Base-by-base conservation (phyloP, 1,140 invertebrate genomes). In the Achatina immaculata region DNA sequence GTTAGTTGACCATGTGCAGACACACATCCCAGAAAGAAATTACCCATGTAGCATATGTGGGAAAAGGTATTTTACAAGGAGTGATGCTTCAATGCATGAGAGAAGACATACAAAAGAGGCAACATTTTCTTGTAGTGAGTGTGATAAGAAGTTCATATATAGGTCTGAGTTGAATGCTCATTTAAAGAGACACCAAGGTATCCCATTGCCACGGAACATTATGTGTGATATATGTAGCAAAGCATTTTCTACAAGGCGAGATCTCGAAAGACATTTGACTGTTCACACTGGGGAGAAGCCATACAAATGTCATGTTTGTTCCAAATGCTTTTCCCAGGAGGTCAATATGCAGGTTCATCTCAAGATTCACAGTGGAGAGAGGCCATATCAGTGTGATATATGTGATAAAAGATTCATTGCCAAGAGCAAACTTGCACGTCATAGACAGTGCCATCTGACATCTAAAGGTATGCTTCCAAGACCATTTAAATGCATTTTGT, bases 241-340 rank as follows among this genome's bases (percentile, higher is more conserved):
- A 42, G 2, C 16, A 19, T 71, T 71, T 31, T 24, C 36, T 28
- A 40, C 36, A 7, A 40, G 38, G 36, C 2, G 68, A 40, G 38
- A 71, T 31, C 38, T 71, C 24, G 24, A 40, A 9, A 24, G 36
- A 42, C 68, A 71, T 45, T 9, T 28, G 19, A 71, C 36, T 21
- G 72, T 74, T 1, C 72, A 74, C 21, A 74, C 43, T 34, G 72
- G 72, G 31, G 72, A 74, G n/a, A 45, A 51, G 45, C 72, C 72
- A 11, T 74, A 74, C 34, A 55, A 51, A 31, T 74, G 72, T 43
- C 43, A 45, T 24, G 19, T 74, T 16, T 74, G 72, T 74, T 16
- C 11, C 11, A 51, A 51, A 36, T 16, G 48, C 24, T 74, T 74
- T 51, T n/a, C 28, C 31, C 40, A 74, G 28, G 28, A 51, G 28